Evolutionary conservation across 2,888 invertebrate genomes (phyloP), one percentile per base, ranked within the genome.

Genomic region (Leptinotarsa haldemani): DNA sequence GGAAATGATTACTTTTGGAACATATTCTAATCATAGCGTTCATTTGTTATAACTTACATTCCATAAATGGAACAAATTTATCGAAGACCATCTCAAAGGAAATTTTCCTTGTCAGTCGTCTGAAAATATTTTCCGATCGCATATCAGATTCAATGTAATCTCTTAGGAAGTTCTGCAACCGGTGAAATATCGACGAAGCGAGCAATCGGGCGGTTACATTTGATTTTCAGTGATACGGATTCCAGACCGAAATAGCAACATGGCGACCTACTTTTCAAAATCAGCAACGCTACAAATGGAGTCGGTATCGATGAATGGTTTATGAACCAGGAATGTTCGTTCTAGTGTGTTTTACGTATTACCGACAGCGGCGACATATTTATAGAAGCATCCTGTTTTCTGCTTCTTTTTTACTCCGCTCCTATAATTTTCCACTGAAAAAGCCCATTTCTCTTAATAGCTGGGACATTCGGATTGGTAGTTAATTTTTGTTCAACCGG

Each of bases 401-500:
- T 22, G 12, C 15, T 22, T 22, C 15, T 53, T 18, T 20, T 20
- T 53, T 53, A 20, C 9, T 56, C 4, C 22, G 15, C 15, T 56
- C 13, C 22, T 9, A 56, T 22, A 56, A 56, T 56, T 56, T 56
- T 20, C 56, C 20, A 22, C 22, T 22, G 56, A 20, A 56, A 56
- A 56, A 20, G 56, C 4, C 56, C 22, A 56, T 56, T 56, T 22
- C 22, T 22, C 56, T 22, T 56, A 56, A 22, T 56, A 56, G 56
- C 22, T 22, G 22, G 18, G 56, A 56, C 56, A 22, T 56, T 56
- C 56, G 56, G 20, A 56, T 20, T 30, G 61, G 20, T 66, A 25
- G 66, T 66, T 66, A 66, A 66, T 66, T 48, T 50, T 25, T 20
- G 48, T 66, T 66, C 22, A 66, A 50, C 66, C 22, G 66, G 66